Percentiles rank a stretch among this genome's conserved stretches.
Conservation (phyloP, 1,140 invertebrate genomes). For the Lepidurus couesii region DNA sequence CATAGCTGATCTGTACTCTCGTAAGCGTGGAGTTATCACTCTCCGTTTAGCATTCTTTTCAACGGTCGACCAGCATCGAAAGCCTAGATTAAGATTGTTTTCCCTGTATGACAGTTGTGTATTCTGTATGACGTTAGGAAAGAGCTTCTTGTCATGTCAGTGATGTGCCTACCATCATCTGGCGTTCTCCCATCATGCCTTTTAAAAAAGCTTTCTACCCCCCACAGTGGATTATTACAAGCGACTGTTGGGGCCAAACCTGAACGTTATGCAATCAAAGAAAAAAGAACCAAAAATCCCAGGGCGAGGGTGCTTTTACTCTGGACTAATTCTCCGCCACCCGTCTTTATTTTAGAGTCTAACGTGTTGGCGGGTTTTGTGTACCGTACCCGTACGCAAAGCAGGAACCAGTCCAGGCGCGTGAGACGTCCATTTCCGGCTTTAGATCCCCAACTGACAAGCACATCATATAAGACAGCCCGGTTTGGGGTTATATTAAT, state of each 20-base stretch:
- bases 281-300: neutral
- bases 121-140: constrained; percentile 11
- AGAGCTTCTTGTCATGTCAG: constrained; percentile 17
- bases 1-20: too few relatives aligned
- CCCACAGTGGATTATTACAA: neutral
- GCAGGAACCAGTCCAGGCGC: neutral
- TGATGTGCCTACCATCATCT: constrained; percentile 1
- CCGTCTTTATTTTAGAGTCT: neutral
- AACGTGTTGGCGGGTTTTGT: neutral
- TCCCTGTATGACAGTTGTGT: constrained; percentile 14
- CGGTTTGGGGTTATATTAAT: neutral
- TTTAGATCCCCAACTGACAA: constrained; percentile 8
- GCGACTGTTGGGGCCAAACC: neutral
- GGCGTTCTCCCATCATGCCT: neutral
- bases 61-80: neutral
- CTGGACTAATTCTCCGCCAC: neutral
- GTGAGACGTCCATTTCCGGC: constrained; percentile 10
- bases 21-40: too few relatives aligned
- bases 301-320: neutral
- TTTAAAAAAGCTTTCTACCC: neutral
- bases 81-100: constrained; percentile 6
- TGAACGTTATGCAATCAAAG: neutral
- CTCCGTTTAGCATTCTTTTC: neutral
- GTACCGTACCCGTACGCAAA: neutral
- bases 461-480: neutral